These are phyloP conservation scores for Apolygus lucorum DNA, from an alignment of 1,140 invertebrate species.

Conservation along the genomic window DNA sequence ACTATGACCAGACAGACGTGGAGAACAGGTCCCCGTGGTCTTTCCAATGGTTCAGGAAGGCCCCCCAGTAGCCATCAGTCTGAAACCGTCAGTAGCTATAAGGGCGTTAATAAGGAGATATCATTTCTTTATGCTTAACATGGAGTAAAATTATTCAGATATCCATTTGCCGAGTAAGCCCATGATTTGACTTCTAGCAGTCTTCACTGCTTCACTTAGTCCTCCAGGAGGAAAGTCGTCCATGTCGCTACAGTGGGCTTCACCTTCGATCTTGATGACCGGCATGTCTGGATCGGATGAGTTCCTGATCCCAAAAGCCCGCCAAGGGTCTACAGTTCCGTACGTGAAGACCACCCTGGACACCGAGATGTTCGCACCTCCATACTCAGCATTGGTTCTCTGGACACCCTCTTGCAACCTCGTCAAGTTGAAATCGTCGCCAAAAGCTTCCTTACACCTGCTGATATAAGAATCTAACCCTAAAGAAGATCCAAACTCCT, in stretches of 20 bases:
- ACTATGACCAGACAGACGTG: too few relatives aligned
- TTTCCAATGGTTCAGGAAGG: too few relatives aligned
- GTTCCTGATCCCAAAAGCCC: constrained; percentile 63
- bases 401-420: constrained; percentile 53
- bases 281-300: constrained; percentile 44
- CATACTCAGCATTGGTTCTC: constrained; percentile 71
- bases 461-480: neutral
- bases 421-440: constrained; percentile 45
- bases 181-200: too few relatives aligned
- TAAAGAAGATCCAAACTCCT: neutral
- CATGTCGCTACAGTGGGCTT: constrained; percentile 35
- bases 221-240: too few relatives aligned
- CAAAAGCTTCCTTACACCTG: constrained; percentile 58
- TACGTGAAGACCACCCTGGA: constrained; percentile 77
- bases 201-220: neutral
- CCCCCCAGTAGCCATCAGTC: too few relatives aligned
- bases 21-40: too few relatives aligned
- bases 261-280: constrained; percentile 43
- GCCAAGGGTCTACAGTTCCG: constrained; percentile 88
- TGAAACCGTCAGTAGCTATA: too few relatives aligned
- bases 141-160: too few relatives aligned
- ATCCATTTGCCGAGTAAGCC: too few relatives aligned
- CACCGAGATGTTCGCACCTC: constrained; percentile 58
- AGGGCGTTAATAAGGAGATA: too few relatives aligned
- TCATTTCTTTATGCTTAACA: too few relatives aligned